Conservation (phyloP, 2,888 invertebrate species). For the Laothoe populi region DNA sequence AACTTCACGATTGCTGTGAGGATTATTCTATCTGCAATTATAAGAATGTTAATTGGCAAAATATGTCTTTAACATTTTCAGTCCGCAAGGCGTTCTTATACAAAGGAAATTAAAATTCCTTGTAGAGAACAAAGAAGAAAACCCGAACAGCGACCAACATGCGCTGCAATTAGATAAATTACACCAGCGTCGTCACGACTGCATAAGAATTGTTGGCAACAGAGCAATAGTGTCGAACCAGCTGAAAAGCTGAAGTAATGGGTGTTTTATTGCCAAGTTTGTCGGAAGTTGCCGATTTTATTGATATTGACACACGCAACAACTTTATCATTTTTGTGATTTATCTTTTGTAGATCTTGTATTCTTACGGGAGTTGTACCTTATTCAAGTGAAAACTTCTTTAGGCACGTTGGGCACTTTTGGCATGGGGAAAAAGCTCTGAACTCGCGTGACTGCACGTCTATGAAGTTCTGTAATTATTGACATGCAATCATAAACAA, state of each 20-base stretch:
- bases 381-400: too few species aligned
- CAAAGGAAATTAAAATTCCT: neutral
- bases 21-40: too few species aligned
- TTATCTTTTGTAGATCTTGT: neutral
- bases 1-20: too few species aligned
- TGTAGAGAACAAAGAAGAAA: neutral
- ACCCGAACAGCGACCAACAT: neutral
- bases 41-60: too few species aligned
- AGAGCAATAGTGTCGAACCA: neutral
- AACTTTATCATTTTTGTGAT: neutral
- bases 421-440: too few species aligned
- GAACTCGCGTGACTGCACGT: too few species aligned
- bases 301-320: neutral
- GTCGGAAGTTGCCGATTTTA: neutral
- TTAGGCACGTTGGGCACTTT: too few species aligned
- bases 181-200: neutral
- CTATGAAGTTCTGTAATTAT: too few species aligned
- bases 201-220: neutral
- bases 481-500: too few species aligned
- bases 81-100: too few species aligned
- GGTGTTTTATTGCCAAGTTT: slow-evolving; percentile 7
- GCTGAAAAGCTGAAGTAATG: slow-evolving; percentile 2
- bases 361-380: neutral
- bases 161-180: slow-evolving; percentile 13
- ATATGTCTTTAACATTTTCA: too few species aligned